Evolutionary conservation across 2,113 vertebrate genomes (phyloP).

Genomic region (Tauraco erythrolophus): DNA sequence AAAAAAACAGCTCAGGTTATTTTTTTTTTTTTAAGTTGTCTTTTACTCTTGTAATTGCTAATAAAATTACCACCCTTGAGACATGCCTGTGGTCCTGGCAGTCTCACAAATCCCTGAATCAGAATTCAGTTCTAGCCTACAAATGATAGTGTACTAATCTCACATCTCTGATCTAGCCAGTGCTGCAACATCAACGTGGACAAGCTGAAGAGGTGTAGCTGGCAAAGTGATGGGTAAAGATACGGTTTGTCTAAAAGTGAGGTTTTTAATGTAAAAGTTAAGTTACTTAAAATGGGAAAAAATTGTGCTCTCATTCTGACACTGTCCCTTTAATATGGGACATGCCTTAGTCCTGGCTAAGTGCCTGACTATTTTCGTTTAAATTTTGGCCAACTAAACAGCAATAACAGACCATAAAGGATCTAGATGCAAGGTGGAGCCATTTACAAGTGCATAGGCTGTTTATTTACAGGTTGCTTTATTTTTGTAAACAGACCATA

Average conservation of each 20-base stretch:
- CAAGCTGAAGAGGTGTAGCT: not conserved
- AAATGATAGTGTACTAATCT: not conserved
- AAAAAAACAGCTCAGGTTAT: not conserved
- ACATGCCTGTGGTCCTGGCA: not conserved
- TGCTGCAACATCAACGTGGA: not conserved
- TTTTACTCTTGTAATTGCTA: not conserved
- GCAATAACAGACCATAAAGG: slow-evolving; percentile 31
- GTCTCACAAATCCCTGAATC: not conserved
- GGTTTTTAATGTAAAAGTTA: not conserved
- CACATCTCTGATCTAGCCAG: not conserved
- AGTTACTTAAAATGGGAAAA: not conserved
- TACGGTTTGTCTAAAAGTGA: not conserved
- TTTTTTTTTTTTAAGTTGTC: not conserved
- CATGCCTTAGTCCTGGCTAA: slow-evolving; percentile 50
- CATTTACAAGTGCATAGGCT: slow-evolving; percentile 16
- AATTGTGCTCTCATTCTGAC: not conserved
- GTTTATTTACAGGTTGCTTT: not conserved
- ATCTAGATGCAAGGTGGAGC: slow-evolving; percentile 27
- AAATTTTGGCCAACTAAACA: slow-evolving; percentile 42
- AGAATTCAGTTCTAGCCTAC: not conserved
- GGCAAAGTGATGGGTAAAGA: not conserved
- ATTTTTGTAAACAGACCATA: not conserved
- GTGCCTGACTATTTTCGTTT: slow-evolving; percentile 60
- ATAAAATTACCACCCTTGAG: not conserved
- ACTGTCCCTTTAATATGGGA: slow-evolving; percentile 75